Conservation (phyloP, 2,888 invertebrate species). For the Eupithecia inturbata region DNA sequence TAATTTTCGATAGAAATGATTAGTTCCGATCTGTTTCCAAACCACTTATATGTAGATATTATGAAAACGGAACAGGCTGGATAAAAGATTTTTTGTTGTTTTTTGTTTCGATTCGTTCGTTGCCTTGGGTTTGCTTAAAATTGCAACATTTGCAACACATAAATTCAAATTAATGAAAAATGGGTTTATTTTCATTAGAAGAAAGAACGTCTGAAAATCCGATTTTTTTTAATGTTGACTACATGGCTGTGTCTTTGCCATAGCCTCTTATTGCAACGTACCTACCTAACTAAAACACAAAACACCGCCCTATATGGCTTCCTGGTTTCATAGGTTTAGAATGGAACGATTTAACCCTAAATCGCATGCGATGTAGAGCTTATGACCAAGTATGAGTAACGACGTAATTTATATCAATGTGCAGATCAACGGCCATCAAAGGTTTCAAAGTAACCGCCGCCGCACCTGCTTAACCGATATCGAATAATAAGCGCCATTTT, state of each 20-base stretch:
- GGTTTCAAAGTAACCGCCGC: conserved; percentile 68
- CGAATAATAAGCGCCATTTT: conserved; percentile 62
- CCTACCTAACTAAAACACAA: conserved; percentile 15
- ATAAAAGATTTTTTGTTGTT: background rate
- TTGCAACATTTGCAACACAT: background rate
- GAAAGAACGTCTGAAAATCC: background rate
- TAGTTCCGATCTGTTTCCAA: conserved; percentile 28
- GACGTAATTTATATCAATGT: conserved; percentile 76
- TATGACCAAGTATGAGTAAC: conserved; percentile 58
- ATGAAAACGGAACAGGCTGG: conserved; percentile 4
- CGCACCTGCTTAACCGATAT: conserved; percentile 75
- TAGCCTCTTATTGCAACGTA: background rate
- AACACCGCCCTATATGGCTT: background rate
- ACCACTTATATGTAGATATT: conserved; percentile 11
- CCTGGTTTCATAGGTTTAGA: conserved; percentile 16
- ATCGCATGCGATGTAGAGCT: conserved; percentile 37
- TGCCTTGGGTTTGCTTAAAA: background rate
- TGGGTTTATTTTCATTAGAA: background rate
- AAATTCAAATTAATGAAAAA: background rate
- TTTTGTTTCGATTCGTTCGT: background rate
- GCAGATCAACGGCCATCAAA: conserved; percentile 65
- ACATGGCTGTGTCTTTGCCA: background rate
- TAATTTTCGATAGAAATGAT: conserved; percentile 23
- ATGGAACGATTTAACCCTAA: conserved; percentile 19
- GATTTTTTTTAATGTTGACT: background rate